Base-by-base conservation (phyloP, 2,888 invertebrate genomes). In the Pyrochroa serraticornis region DNA sequence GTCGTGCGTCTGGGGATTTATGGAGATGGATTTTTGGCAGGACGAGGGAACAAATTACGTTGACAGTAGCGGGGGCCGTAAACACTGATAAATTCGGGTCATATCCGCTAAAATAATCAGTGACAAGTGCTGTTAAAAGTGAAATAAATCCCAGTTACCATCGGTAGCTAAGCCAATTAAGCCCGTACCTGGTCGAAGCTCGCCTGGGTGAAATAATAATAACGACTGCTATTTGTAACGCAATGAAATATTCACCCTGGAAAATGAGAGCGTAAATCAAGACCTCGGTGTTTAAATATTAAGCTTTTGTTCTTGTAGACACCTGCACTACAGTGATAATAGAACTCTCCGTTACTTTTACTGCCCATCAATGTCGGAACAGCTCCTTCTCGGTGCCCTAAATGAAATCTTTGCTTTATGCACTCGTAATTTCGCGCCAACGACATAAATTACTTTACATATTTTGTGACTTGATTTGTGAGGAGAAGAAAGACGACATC, bases 151-250 rank as follows among this genome's bases (percentile, higher is more conserved):
- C 71, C 60, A 64, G 71, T 74, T 74, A 72, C 67, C 64, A 71
- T 69, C 68, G 70, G 69, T 68, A 71, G 71, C 73, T 72, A 67
- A 70, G 71, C 74, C 75, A 75, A 75, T 75, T 75, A 75, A 71
- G 70, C 68, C 56, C 67, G 69, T 70, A 70, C 70, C 69, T 68
- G 69, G 68, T 58, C 68, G 70, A 68, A 70, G 64, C 67, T 63
- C 68, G 67, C 68, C 55, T 56, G 68, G 70, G 68, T 72, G 68
- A 75, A 75, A 73, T 74, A 73, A 74, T 74, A 74, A 75, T 75
- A 75, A 75, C 74, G 72, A 71, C 65, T 66, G 63, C 72, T 70
- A 74, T 75, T 75, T 75, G 75, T 74, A 73, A 72, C 70, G 66
- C 67, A 69, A 72, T 75, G 74, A 75, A 75, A 75, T 74, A 75